Evolutionary conservation across 2,113 vertebrate genomes (phyloP), one percentile per base, ranked within the genome.

Genomic region (Hemiprocne comata): DNA sequence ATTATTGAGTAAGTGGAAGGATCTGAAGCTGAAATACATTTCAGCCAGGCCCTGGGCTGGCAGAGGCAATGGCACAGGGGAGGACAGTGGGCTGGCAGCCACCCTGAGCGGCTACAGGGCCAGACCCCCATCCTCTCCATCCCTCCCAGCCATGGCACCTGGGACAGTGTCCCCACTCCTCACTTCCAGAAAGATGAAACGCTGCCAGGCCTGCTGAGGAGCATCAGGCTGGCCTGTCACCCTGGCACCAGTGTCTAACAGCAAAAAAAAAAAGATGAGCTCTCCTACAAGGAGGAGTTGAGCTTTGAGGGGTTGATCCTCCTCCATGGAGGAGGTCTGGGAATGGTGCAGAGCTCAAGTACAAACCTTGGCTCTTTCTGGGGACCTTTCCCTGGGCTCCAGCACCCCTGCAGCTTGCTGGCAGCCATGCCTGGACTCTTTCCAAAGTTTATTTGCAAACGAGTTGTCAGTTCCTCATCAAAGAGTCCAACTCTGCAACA

Each of bases 191-290:
- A 24, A 25, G 23, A 20, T 24, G 50, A 50, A 50, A 50, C 11
- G 23, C 23, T 50, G 50, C 19, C 23, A 50, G 50, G 23, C 50
- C 50, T 24, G 23, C 50, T 24, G 11, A 50, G 50, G 23, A 50
- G 50, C 23, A 50, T 50, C 50, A 50, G 10, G 12, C 50, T 24
- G 21, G 20, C 21, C 1, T 7, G 31, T 8, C 71, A 23, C 55
- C 44, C 76, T 12, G 29, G 33, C 40, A 19, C 26, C 20, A 4
- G 64, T 0, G 24, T 24, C 58, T 16, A 16, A 24, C 48, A 67
- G 57, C 62, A 42, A 42, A 42, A 69, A 20, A 67, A 60, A 17
- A 16, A 20, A 5, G 18, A 10, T 0, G 0, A 67, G n/a, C 1
- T 2, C 42, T 34, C 13, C 74, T 54, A 19, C 1, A 1, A 14